Percentiles rank a stretch among this genome's conserved stretches.
These are phyloP conservation scores for Euphonia xanthogaster DNA, from an alignment of 2,797 vertebrate genomes.

Conservation along the genomic window DNA sequence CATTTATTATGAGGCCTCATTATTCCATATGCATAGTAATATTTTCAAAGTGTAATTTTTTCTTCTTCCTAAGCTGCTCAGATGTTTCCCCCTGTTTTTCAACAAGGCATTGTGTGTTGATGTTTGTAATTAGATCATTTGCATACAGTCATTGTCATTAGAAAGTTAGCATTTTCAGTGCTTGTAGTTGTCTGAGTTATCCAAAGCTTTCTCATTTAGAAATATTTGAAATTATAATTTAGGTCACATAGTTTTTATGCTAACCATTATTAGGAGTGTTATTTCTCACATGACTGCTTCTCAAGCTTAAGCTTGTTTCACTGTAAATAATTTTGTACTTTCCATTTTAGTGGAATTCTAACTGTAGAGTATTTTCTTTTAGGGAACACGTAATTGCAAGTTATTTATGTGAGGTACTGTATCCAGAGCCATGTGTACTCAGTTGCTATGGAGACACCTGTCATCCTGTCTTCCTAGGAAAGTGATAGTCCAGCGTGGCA, in stretches of 20 bases:
- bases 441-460: not conserved
- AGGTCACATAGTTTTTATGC: not conserved
- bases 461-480: not conserved
- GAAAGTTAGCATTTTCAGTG: not conserved
- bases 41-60: not conserved
- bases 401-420: not conserved
- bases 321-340: not conserved
- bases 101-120: not conserved
- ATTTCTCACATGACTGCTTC: not conserved
- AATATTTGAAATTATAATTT: not conserved
- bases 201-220: not conserved
- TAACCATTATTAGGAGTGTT: not conserved
- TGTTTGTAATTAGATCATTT: constrained; percentile 24
- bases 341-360: not conserved
- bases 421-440: not conserved
- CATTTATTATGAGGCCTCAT: not conserved
- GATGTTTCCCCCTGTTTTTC: not conserved
- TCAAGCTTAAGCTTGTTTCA: not conserved
- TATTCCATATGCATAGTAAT: not conserved
- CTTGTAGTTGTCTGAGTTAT: not conserved
- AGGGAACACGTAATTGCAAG: not conserved
- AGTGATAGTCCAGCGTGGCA: not conserved
- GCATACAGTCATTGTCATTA: not conserved
- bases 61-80: not conserved
- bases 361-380: not conserved